phyloP scores from a whole-genome alignment of 2,797 vertebrate species.

The Bucorvus abyssinicus region DNA sequence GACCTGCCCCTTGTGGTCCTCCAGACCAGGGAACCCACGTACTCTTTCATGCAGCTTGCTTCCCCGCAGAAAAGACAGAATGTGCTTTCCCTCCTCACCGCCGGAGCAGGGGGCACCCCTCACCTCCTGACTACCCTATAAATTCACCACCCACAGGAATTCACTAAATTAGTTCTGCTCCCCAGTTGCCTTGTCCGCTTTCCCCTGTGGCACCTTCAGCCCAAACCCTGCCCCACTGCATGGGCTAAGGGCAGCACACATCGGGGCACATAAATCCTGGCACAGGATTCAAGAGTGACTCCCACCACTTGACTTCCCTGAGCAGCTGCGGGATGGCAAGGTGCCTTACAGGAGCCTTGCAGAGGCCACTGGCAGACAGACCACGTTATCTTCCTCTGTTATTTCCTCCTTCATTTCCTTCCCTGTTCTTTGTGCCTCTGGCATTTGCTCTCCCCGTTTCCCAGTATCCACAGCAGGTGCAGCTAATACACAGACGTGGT shows the following conservation, averaged over 20 bases:
- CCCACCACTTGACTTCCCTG: background rate
- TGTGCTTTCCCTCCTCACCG: background rate
- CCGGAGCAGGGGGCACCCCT: accelerated
- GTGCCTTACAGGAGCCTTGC: background rate
- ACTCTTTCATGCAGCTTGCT: background rate
- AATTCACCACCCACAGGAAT: background rate
- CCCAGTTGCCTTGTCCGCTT: background rate
- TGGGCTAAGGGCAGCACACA: background rate
- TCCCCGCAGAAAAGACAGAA: background rate
- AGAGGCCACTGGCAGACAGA: background rate
- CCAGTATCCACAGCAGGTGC: constrained; percentile 14
- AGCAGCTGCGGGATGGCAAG: background rate
- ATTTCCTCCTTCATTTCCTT: constrained; percentile 45
- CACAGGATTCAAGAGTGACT: background rate
- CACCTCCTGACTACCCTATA: background rate
- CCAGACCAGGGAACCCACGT: background rate
- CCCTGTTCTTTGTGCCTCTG: background rate
- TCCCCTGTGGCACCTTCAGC: background rate
- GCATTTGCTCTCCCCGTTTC: background rate
- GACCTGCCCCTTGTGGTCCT: background rate
- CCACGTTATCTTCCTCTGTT: background rate
- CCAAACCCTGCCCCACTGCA: background rate
- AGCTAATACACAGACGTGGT: background rate
- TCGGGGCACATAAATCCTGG: background rate
- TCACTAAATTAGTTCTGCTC: background rate